Conservation (phyloP, 2,888 invertebrate genomes). For the Rhagonycha fulva region DNA sequence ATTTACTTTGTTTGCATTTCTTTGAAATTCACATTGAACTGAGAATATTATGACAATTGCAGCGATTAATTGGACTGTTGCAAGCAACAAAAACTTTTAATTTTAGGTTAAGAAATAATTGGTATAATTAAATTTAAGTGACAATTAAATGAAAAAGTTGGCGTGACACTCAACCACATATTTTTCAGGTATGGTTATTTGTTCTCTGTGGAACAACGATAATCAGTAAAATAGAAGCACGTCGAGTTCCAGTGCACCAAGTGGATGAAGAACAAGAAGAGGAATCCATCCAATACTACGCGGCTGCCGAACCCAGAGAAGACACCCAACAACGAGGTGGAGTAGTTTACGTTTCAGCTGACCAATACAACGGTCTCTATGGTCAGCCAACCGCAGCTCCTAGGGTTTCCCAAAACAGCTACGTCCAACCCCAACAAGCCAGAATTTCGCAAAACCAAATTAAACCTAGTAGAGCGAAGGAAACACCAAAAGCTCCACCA, state of each 20-base stretch:
- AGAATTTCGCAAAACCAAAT: constrained; percentile 14
- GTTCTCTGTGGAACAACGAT: constrained; percentile 41
- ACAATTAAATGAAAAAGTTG: not conserved
- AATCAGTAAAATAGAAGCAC: constrained; percentile 48
- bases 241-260: constrained; percentile 59
- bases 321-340: constrained; percentile 45
- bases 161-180: not conserved
- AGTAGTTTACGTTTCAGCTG: constrained; percentile 54
- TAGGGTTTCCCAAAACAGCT: constrained; percentile 46
- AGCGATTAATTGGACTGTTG: not conserved
- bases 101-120: not conserved
- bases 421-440: constrained; percentile 30
- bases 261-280: constrained; percentile 55
- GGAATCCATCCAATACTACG: constrained; percentile 55
- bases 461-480: constrained; percentile 55
- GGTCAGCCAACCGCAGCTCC: constrained; percentile 53
- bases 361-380: constrained; percentile 57
- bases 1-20: not conserved
- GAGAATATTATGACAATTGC: not conserved
- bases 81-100: not conserved
- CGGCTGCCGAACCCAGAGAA: constrained; percentile 54
- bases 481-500: constrained; percentile 67
- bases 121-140: not conserved
- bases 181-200: constrained; percentile 43
- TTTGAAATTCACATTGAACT: not conserved